Conservation (phyloP, 2,888 invertebrate species). For the Phortica okadai region DNA sequence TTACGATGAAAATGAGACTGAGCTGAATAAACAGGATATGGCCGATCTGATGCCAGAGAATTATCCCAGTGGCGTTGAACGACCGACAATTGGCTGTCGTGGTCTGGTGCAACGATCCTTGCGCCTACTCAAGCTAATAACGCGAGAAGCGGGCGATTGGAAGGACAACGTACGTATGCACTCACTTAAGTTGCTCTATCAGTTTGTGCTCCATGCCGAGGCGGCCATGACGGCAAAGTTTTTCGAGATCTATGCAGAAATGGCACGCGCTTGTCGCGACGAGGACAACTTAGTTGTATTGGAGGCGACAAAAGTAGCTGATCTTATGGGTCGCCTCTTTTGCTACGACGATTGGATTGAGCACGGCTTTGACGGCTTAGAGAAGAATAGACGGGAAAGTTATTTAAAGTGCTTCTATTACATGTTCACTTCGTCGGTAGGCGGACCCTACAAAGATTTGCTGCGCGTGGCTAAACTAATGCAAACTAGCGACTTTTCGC, state of each 20-base stretch:
- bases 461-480: slow-evolving; percentile 62
- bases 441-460: slow-evolving; percentile 60
- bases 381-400: slow-evolving; percentile 66
- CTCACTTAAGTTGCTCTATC: slow-evolving; percentile 73
- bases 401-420: slow-evolving; percentile 73
- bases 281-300: slow-evolving; percentile 58
- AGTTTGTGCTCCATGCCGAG: slow-evolving; percentile 75
- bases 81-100: slow-evolving; percentile 94
- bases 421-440: slow-evolving; percentile 63
- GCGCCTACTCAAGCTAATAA: slow-evolving; percentile 68
- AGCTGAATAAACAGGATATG: slow-evolving; percentile 91
- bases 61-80: slow-evolving; percentile 83
- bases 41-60: slow-evolving; percentile 81
- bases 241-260: slow-evolving; percentile 72
- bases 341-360: slow-evolving; percentile 72
- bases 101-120: slow-evolving; percentile 84
- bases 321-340: slow-evolving; percentile 73
- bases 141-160: slow-evolving; percentile 74
- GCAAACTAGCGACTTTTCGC: slow-evolving; percentile 64
- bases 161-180: slow-evolving; percentile 76
- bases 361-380: slow-evolving; percentile 69
- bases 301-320: slow-evolving; percentile 72
- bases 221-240: slow-evolving; percentile 73
- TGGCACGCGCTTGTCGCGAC: slow-evolving; percentile 72
- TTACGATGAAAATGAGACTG: slow-evolving; percentile 90